Conservation (phyloP, 1,140 invertebrate species). For the Musca vetustissima region DNA sequence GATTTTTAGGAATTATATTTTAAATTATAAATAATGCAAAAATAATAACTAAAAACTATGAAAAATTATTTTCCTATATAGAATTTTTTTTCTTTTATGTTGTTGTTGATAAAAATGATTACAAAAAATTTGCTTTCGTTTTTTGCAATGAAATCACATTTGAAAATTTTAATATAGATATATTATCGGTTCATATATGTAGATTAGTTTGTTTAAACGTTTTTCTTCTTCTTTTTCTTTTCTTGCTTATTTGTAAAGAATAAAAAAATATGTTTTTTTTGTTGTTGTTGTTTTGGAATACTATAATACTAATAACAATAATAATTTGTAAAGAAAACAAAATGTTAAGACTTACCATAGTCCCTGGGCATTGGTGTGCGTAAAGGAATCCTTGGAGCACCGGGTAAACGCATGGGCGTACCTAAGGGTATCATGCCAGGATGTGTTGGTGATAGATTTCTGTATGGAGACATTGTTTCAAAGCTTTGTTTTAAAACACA, state of each 20-base stretch:
- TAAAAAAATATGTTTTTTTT: too few species aligned
- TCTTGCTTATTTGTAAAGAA: too few species aligned
- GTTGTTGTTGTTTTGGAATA: neutral
- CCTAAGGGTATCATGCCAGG: conserved; percentile 54
- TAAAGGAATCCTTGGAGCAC: conserved; percentile 67
- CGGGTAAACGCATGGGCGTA: conserved; percentile 55
- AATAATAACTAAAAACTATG: neutral
- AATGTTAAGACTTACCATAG: conserved; percentile 72
- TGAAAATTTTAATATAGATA: too few species aligned
- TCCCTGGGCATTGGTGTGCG: conserved; percentile 79
- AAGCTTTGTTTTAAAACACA: conserved; percentile 39
- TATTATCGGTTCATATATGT: too few species aligned
- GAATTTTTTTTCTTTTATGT: too few species aligned
- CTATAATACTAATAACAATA: neutral
- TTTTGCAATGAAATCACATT: too few species aligned
- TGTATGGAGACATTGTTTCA: conserved; percentile 55
- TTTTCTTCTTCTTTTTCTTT: too few species aligned
- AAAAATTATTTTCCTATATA: neutral
- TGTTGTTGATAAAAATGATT: neutral
- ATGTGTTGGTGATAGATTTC: conserved; percentile 55
- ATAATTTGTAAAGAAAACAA: too few species aligned
- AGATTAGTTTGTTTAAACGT: too few species aligned
- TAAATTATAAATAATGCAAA: neutral
- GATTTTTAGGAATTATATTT: neutral
- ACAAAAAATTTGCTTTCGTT: neutral